Conservation (phyloP, 1,140 invertebrate genomes). For the Rhyzopertha dominica region DNA sequence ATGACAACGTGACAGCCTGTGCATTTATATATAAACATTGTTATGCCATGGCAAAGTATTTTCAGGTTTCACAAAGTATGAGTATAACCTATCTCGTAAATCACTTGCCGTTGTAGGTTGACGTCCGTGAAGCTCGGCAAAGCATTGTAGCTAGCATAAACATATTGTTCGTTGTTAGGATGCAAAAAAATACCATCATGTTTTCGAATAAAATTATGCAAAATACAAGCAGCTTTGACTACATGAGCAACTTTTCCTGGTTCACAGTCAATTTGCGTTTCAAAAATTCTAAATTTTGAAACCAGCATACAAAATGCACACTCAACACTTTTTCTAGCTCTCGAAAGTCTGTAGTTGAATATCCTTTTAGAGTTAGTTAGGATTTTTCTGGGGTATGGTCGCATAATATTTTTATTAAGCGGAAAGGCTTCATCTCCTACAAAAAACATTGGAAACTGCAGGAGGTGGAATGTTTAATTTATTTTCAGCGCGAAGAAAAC, state of each 20-base stretch:
- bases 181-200: background rate
- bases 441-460: constrained; percentile 15
- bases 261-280: constrained; percentile 5
- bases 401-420: constrained; percentile 20
- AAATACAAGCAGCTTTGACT: constrained; percentile 15
- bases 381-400: constrained; percentile 18
- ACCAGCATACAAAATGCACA: constrained; percentile 13
- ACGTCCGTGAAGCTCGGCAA: background rate
- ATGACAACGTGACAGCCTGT: too few species aligned
- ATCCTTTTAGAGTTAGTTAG: constrained; percentile 21
- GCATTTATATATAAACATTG: constrained; percentile 2
- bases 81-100: constrained; percentile 3
- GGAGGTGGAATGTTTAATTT: constrained; percentile 13
- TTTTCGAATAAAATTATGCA: constrained; percentile 16
- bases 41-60: constrained; percentile 2
- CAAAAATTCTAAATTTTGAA: constrained; percentile 15
- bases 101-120: background rate
- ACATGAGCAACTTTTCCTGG: constrained; percentile 6
- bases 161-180: background rate
- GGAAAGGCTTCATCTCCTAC: constrained; percentile 27
- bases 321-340: constrained; percentile 26
- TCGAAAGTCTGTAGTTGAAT: constrained; percentile 20
- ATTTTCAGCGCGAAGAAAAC: constrained; percentile 11
- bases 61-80: constrained; percentile 5
- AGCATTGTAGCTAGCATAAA: background rate